These are phyloP conservation scores for Maniola hyperantus DNA, from an alignment of 2,888 invertebrate genomes.

Conservation along the genomic window DNA sequence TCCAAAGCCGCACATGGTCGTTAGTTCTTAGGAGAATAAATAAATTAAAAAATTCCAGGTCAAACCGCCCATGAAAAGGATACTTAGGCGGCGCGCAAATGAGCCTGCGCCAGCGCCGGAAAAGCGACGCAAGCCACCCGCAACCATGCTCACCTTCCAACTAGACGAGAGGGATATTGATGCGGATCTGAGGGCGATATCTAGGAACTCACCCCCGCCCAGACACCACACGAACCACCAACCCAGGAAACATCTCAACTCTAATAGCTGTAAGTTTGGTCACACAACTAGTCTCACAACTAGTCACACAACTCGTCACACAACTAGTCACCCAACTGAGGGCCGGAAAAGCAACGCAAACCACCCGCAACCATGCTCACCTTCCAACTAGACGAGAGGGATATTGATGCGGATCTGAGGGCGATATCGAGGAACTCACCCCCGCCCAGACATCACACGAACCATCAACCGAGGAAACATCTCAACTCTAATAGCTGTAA, in stretches of 20 bases:
- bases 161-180: conserved; percentile 95
- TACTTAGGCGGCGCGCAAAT: conserved; percentile 94
- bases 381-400: conserved; percentile 93
- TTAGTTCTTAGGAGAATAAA: too few species aligned
- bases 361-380: conserved; percentile 93
- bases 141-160: conserved; percentile 92
- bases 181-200: conserved; percentile 91
- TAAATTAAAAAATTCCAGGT: too few species aligned
- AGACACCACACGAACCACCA: conserved; percentile 59
- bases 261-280: conserved; percentile 58
- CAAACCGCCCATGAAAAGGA: conserved; percentile 98
- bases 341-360: conserved; percentile 93
- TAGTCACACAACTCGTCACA: too few species aligned
- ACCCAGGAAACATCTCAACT: conserved; percentile 67
- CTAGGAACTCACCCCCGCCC: conserved; percentile 68
- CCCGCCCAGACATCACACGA: conserved; percentile 52
- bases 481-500: conserved; percentile 65
- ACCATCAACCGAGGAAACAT: conserved; percentile 68
- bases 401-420: conserved; percentile 93
- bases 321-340: too few species aligned
- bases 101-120: conserved; percentile 95
- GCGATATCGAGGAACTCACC: conserved; percentile 84
- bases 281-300: conserved; percentile 28
- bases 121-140: conserved; percentile 92
- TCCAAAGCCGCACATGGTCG: background rate